Evolutionary conservation across 2,113 vertebrate genomes (phyloP).

Genomic region (Hippoglossus stenolepis): DNA sequence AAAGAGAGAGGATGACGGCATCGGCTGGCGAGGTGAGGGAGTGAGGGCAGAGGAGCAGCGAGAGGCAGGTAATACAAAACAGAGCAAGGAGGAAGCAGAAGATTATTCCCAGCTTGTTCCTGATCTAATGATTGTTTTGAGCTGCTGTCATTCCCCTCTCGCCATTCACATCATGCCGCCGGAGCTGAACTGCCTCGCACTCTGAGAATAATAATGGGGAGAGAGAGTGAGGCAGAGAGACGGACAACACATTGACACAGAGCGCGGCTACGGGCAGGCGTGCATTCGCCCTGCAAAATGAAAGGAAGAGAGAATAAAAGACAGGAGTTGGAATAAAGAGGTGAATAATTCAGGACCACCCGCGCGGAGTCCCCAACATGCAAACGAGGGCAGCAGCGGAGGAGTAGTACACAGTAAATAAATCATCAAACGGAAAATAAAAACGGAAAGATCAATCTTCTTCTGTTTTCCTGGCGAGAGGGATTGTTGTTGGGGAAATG

Average conservation of each 20-base stretch:
- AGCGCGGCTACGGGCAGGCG: conserved; percentile 50
- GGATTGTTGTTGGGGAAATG: conserved; percentile 55
- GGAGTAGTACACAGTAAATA: conserved; percentile 71
- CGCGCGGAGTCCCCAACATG: conserved; percentile 63
- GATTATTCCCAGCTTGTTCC: conserved; percentile 66
- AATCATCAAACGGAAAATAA: conserved; percentile 69
- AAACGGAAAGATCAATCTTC: conserved; percentile 40
- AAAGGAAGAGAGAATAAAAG: conserved; percentile 61
- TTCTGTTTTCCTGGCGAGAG: conserved; percentile 29
- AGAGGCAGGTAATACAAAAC: conserved; percentile 64
- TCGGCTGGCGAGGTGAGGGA: conserved; percentile 36
- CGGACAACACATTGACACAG: conserved; percentile 49
- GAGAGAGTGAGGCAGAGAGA: conserved; percentile 38
- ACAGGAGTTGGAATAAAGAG: conserved; percentile 34
- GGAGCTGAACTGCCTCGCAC: conserved; percentile 46
- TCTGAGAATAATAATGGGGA: conserved; percentile 59
- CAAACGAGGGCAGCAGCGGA: conserved; percentile 62
- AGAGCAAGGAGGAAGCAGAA: conserved; percentile 54
- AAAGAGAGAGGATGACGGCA: conserved; percentile 35
- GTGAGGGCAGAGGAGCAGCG: conserved; percentile 34
- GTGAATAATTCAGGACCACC: conserved; percentile 74
- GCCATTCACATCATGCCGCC: conserved; percentile 55
- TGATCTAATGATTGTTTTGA: conserved; percentile 64
- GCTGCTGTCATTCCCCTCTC: conserved; percentile 52
- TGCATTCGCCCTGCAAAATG: conserved; percentile 59